phyloP scores from a whole-genome alignment of 1,140 invertebrate genomes.

The Drosophila fuyamai region DNA sequence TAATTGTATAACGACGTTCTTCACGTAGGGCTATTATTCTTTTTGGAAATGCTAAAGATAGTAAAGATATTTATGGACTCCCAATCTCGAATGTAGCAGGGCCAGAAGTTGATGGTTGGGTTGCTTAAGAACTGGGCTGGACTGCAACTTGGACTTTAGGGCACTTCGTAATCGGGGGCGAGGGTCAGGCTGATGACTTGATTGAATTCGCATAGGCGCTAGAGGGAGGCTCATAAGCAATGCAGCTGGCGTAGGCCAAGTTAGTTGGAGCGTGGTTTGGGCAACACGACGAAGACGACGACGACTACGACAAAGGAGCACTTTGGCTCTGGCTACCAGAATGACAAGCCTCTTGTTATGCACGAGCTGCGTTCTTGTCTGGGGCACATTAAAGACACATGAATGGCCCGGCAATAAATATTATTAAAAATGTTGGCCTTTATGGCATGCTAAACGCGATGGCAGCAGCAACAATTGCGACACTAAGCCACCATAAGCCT shows the following conservation, averaged over 20 bases:
- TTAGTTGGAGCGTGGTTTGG: constrained; percentile 69
- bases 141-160: neutral
- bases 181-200: constrained; percentile 60
- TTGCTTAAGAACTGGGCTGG: neutral
- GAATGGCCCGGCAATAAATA: constrained; percentile 82
- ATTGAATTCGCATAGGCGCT: constrained; percentile 72
- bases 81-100: constrained; percentile 12
- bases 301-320: neutral
- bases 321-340: constrained; percentile 8
- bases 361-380: constrained; percentile 80
- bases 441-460: constrained; percentile 76
- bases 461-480: constrained; percentile 61
- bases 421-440: constrained; percentile 76
- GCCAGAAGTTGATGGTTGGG: neutral
- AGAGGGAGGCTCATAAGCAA: constrained; percentile 58
- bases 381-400: constrained; percentile 81
- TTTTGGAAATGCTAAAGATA: neutral
- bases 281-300: constrained; percentile 41
- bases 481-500: constrained; percentile 79
- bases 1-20: neutral
- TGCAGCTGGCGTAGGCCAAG: constrained; percentile 70
- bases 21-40: too few species aligned
- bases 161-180: constrained; percentile 13
- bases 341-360: constrained; percentile 75
- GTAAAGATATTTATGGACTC: neutral